Evolutionary conservation across 2,888 invertebrate genomes (phyloP).

Genomic region (Aleiodes testaceus): DNA sequence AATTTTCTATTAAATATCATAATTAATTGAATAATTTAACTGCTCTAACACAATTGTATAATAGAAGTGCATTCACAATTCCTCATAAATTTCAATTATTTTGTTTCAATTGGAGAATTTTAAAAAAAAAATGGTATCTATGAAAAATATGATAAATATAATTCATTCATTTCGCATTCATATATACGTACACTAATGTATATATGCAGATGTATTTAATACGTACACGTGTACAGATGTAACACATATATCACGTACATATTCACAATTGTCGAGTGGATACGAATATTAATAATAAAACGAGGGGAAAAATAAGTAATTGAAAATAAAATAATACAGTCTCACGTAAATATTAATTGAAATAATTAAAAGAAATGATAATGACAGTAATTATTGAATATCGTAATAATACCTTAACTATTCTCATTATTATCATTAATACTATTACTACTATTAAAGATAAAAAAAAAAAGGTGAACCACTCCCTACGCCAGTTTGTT

Average conservation of each 20-base stretch:
- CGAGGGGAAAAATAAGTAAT: conserved; percentile 45
- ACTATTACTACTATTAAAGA: conserved; percentile 60
- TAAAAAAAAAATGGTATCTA: not conserved
- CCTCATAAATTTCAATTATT: conserved; percentile 42
- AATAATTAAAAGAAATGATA: conserved; percentile 46
- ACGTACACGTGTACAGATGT: conserved; percentile 54
- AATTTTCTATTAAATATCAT: not conserved
- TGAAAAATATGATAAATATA: conserved; percentile 41
- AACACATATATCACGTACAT: conserved; percentile 35
- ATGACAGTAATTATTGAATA: conserved; percentile 59
- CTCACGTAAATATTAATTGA: conserved; percentile 57
- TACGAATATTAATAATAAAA: conserved; percentile 42
- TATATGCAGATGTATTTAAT: conserved; percentile 47
- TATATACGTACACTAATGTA: conserved; percentile 51
- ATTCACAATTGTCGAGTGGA: conserved; percentile 17
- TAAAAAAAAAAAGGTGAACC: conserved; percentile 41
- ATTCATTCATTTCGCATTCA: conserved; percentile 16
- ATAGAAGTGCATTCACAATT: conserved; percentile 63
- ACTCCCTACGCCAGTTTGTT: conserved; percentile 65
- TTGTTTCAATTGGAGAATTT: not conserved
- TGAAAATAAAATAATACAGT: conserved; percentile 52
- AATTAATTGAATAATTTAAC: too few species aligned
- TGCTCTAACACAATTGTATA: conserved; percentile 55
- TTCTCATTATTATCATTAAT: conserved; percentile 42
- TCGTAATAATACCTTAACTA: conserved; percentile 57